Evolutionary conservation across 2,113 vertebrate genomes (phyloP).

Genomic region (Alaudala cheleensis): DNA sequence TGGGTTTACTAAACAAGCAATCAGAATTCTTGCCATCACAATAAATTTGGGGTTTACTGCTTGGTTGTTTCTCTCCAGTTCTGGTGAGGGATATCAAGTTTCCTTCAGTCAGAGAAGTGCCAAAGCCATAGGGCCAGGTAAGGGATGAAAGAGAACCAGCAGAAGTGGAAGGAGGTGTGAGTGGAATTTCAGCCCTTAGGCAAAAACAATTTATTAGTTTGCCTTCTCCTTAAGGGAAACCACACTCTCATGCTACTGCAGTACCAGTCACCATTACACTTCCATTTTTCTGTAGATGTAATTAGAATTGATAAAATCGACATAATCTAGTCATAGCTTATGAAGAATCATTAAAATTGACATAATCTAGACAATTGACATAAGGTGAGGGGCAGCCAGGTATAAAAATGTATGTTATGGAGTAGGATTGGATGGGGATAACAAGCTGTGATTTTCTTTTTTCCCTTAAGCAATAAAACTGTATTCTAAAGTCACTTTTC

Average conservation of each 20-base stretch:
- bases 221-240: background rate
- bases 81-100: background rate
- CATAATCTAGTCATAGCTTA: background rate
- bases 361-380: background rate
- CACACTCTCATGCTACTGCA: background rate
- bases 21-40: background rate
- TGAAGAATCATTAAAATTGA: fast-evolving
- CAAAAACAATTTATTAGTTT: background rate
- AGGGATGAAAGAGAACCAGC: background rate
- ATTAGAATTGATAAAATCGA: background rate
- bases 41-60: background rate
- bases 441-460: background rate
- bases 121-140: background rate
- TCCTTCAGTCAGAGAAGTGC: background rate
- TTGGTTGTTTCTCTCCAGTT: background rate
- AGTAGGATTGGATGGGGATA: background rate
- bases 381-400: background rate
- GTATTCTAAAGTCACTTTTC: background rate
- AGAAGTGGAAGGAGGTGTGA: background rate
- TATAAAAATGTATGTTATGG: background rate
- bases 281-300: background rate
- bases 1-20: background rate
- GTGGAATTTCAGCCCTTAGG: background rate
- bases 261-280: background rate
- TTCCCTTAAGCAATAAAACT: background rate